Evolutionary conservation across 2,888 invertebrate species (phyloP).

Genomic region (Amphipoea lucens): DNA sequence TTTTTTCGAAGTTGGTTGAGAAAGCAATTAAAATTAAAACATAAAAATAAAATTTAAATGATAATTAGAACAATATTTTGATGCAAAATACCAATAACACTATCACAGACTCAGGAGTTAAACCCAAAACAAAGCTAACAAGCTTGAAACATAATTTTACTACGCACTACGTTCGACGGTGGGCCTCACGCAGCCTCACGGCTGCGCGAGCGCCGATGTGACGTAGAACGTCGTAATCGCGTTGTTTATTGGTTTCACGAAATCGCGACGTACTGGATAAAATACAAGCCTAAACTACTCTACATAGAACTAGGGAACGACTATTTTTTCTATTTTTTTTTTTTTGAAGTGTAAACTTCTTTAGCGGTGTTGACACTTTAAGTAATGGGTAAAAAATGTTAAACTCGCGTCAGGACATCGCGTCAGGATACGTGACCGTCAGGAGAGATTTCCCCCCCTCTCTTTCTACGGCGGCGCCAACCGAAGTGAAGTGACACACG

Average conservation of each 20-base stretch:
- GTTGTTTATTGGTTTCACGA: constrained; percentile 47
- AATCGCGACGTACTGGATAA: constrained; percentile 24
- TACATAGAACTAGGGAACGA: neutral
- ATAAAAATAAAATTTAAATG: constrained; percentile 1
- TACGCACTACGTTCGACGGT: constrained; percentile 42
- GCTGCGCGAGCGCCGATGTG: constrained; percentile 39
- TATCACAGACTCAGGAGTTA: neutral
- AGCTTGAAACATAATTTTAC: constrained; percentile 20
- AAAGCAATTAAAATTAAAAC: neutral
- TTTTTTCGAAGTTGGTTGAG: neutral
- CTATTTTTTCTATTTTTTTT: too few species aligned
- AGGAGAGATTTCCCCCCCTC: too few species aligned
- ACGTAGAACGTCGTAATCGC: constrained; percentile 52
- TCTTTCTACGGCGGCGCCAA: too few species aligned
- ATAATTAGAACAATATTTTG: constrained; percentile 15
- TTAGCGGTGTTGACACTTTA: too few species aligned
- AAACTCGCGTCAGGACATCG: too few species aligned
- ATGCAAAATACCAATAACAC: neutral
- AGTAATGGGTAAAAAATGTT: too few species aligned
- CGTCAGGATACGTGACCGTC: too few species aligned
- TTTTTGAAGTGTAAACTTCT: too few species aligned
- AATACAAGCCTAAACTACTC: too few species aligned
- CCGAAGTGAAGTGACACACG: too few species aligned
- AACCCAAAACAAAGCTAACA: constrained; percentile 15
- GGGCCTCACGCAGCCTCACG: constrained; percentile 56